Evolutionary conservation across 2,113 vertebrate species (phyloP), one percentile per base, ranked within the genome.

Genomic region (Corythoichthys haematopterus): DNA sequence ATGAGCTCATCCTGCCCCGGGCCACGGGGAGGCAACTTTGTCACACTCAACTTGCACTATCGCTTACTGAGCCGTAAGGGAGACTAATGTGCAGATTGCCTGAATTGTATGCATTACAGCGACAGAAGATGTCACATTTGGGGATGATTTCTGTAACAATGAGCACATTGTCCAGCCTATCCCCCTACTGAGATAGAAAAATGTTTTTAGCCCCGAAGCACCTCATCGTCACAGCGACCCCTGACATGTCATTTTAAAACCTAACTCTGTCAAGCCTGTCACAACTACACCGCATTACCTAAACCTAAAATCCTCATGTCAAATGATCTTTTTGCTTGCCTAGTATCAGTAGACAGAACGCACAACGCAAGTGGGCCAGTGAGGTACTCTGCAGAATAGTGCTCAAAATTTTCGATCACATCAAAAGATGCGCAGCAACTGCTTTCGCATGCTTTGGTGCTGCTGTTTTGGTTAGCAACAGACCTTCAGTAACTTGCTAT

Each of bases 1-100:
- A 86, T 90, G 89, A 89, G 82, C 85, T 90, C 87, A 90, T 85
- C 64, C 60, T 36, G 67, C 89, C 87, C 2, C 35, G 6, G 75
- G 89, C 78, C 47, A 56, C 10, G 61, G 74, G 61, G 65, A 81
- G 80, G 55, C 55, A 88, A 84, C 84, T 86, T 86, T 83, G 76
- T 86, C 84, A 86, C 78, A 88, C 74, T 78, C 78, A 76, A n/a
- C 62, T 69, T 69, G 64, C 51, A 72, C 79, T 88, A 88, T 88
- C 87, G 60, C 66, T 88, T 88, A 88, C 85, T 73, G 59, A 68
- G 58, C 72, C 78, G 86, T 87, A 83, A 83, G 72, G 60, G 71
- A 71, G 76, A 75, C 48, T 71, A 70, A 83, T 57, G 36, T 69
- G 65, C 69, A 46, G 64, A 63, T 56, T 15, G 6, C 35, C 28